Conservation (phyloP, 2,797 vertebrate genomes). For the Danionella dracula region DNA sequence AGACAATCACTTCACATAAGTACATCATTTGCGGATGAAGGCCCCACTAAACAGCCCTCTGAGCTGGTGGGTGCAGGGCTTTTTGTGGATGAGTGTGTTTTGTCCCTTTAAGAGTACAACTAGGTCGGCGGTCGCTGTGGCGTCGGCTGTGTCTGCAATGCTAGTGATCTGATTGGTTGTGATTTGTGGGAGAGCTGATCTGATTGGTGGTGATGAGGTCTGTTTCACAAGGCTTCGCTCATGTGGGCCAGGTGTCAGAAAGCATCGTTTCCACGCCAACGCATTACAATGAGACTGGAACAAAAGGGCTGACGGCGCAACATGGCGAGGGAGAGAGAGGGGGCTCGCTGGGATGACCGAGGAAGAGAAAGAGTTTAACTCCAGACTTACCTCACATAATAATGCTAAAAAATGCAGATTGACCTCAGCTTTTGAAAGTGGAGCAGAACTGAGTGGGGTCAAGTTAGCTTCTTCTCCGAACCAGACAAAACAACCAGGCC, state of each 20-base stretch:
- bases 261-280: slow-evolving; percentile 48
- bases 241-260: slow-evolving; percentile 48
- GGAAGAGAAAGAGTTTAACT: slow-evolving; percentile 21
- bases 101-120: slow-evolving; percentile 47
- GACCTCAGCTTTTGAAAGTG: slow-evolving; percentile 2
- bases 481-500: background rate
- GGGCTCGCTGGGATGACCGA: background rate
- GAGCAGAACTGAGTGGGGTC: background rate
- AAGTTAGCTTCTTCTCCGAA: background rate
- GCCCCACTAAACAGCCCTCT: slow-evolving; percentile 7
- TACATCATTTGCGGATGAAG: slow-evolving; percentile 22
- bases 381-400: slow-evolving; percentile 20
- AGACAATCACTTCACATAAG: background rate
- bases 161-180: slow-evolving; percentile 48
- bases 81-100: slow-evolving; percentile 24
- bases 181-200: slow-evolving; percentile 41
- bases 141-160: slow-evolving; percentile 39
- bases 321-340: background rate
- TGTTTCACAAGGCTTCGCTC: slow-evolving; percentile 45
- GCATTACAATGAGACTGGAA: slow-evolving; percentile 45
- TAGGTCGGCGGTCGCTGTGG: slow-evolving; percentile 45
- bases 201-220: slow-evolving; percentile 47
- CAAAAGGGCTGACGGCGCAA: slow-evolving; percentile 32
- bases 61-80: slow-evolving; percentile 20
- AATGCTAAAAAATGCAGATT: slow-evolving; percentile 11